Percentiles rank a stretch among this genome's conserved stretches.
phyloP scores from a whole-genome alignment of 2,888 invertebrate species.

The Glaucopsyche alexis region DNA sequence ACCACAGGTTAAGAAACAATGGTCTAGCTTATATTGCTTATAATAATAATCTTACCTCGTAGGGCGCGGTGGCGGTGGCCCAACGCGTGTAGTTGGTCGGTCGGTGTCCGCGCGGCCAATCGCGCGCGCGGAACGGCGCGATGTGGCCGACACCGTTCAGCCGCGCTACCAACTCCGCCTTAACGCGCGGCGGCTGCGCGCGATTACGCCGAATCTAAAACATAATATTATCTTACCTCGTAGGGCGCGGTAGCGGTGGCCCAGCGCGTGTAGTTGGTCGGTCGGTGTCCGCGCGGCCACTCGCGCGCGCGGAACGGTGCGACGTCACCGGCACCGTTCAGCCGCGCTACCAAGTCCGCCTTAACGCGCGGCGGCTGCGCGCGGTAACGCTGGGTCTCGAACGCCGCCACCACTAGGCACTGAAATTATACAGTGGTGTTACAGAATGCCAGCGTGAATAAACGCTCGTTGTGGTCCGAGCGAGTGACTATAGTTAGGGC shows the following conservation, averaged over 20 bases:
- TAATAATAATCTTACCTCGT: constrained; percentile 49
- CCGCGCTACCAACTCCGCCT: constrained; percentile 86
- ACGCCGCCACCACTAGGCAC: constrained; percentile 91
- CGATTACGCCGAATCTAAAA: constrained; percentile 89
- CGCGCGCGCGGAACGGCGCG: constrained; percentile 91
- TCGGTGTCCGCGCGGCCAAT: constrained; percentile 93
- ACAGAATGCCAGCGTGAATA: too few species aligned
- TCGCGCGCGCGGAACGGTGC: constrained; percentile 93
- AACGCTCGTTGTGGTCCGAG: too few species aligned
- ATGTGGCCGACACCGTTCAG: constrained; percentile 81
- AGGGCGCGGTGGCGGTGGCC: constrained; percentile 86
- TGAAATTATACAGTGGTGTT: constrained; percentile 40
- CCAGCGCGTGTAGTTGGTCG: constrained; percentile 93
- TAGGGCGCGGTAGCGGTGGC: constrained; percentile 85
- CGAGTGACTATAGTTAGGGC: too few species aligned
- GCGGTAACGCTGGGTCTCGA: constrained; percentile 93
- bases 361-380: constrained; percentile 88
- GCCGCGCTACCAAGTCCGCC: constrained; percentile 85
- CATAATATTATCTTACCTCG: constrained; percentile 46
- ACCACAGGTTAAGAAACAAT: too few species aligned
- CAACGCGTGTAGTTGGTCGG: constrained; percentile 92
- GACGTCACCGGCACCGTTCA: constrained; percentile 80
- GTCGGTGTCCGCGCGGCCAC: constrained; percentile 92
- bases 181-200: constrained; percentile 87
- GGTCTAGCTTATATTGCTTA: too few species aligned